Evolutionary conservation across 2,113 vertebrate species (phyloP).

Genomic region (Ia io): DNA sequence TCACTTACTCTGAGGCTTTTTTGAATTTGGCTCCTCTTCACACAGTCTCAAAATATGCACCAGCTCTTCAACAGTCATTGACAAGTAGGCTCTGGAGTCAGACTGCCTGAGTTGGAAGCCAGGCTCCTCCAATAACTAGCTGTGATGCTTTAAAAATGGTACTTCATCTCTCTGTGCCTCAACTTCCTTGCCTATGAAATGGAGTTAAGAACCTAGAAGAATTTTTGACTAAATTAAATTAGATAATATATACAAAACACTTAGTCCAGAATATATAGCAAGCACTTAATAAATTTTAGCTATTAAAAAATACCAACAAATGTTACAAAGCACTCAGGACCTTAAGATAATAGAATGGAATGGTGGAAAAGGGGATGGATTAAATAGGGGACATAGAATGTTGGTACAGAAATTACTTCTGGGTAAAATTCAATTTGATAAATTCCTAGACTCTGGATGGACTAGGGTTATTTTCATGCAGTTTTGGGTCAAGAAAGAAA

Average conservation of each 20-base stretch:
- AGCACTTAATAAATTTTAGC: not conserved
- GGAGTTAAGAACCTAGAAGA: not conserved
- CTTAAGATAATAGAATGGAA: slow-evolving; percentile 5
- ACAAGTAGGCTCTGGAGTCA: slow-evolving; percentile 60
- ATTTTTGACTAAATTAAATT: slow-evolving; percentile 34
- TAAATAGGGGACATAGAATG: not conserved
- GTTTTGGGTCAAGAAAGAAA: slow-evolving; percentile 23
- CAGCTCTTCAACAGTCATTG: slow-evolving; percentile 46
- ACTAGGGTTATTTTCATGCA: slow-evolving; percentile 24
- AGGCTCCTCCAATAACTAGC: slow-evolving; percentile 50
- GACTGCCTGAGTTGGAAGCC: slow-evolving; percentile 48
- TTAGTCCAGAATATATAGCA: not conserved
- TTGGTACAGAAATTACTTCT: slow-evolving; percentile 8
- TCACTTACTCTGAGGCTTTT: slow-evolving; percentile 57
- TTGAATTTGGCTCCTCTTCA: slow-evolving; percentile 71
- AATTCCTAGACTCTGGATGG: not conserved
- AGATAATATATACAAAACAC: not conserved
- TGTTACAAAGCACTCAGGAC: not conserved
- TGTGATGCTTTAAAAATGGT: slow-evolving; percentile 29
- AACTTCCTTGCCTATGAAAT: slow-evolving; percentile 18
- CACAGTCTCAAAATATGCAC: slow-evolving; percentile 65
- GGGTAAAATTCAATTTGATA: slow-evolving; percentile 31
- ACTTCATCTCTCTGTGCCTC: slow-evolving; percentile 40
- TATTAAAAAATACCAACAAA: not conserved
- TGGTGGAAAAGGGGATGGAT: not conserved